These are phyloP conservation scores for Hoplodrina blanda DNA, from an alignment of 2,888 invertebrate genomes.

Conservation along the genomic window DNA sequence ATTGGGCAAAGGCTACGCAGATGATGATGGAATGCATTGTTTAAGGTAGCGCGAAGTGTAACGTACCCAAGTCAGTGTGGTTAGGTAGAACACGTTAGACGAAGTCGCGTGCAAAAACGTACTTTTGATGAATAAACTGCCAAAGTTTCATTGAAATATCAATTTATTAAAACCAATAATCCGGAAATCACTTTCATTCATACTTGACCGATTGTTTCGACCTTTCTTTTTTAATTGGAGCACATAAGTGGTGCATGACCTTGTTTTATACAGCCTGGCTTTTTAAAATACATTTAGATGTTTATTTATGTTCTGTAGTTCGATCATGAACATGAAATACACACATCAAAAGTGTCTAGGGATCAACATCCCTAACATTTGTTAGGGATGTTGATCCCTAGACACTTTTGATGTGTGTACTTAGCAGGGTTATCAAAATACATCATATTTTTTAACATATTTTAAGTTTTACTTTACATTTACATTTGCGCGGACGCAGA, in stretches of 20 bases:
- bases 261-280: slow-evolving; percentile 17
- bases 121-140: background rate
- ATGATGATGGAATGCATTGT: too few relatives aligned
- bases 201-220: slow-evolving; percentile 47
- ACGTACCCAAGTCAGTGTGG: too few relatives aligned
- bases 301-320: slow-evolving; percentile 6
- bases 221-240: slow-evolving; percentile 47
- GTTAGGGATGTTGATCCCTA: too few relatives aligned
- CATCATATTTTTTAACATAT: too few relatives aligned
- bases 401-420: too few relatives aligned
- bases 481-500: too few relatives aligned
- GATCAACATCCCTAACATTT: too few relatives aligned
- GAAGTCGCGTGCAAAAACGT: background rate
- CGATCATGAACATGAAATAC: slow-evolving; percentile 16
- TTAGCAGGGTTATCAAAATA: too few relatives aligned
- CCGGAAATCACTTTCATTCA: slow-evolving; percentile 40
- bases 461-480: too few relatives aligned
- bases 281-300: slow-evolving; percentile 12
- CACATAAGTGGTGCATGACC: slow-evolving; percentile 31
- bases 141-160: slow-evolving; percentile 23
- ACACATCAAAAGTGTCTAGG: background rate
- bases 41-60: too few relatives aligned
- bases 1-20: too few relatives aligned
- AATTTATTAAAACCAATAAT: slow-evolving; percentile 33
- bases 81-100: too few relatives aligned